Conservation (phyloP, 2,797 vertebrate species). For the Octomys mimax region DNA sequence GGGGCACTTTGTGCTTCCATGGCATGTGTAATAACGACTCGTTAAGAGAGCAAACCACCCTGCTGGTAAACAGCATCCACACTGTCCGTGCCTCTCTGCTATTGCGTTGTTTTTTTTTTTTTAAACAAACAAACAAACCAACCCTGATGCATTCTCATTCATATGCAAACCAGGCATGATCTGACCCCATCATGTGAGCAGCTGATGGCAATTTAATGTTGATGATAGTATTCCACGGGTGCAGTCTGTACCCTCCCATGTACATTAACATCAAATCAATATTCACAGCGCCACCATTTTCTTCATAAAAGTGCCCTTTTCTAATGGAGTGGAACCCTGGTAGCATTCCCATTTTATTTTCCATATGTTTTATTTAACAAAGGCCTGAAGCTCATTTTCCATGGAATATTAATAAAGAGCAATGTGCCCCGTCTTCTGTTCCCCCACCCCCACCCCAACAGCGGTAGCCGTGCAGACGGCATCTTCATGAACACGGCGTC, state of each 20-base stretch:
- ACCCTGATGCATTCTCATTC: conserved; percentile 27
- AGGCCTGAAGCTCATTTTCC: neutral
- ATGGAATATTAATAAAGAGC: neutral
- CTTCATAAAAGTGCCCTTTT: conserved; percentile 45
- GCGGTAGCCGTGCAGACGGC: neutral
- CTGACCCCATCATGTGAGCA: neutral
- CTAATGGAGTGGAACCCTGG: neutral
- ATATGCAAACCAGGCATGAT: neutral
- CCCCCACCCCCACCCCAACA: neutral
- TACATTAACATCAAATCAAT: neutral
- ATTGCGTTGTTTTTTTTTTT: neutral
- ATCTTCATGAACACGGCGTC: neutral
- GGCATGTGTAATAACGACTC: rapidly evolving
- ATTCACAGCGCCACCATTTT: neutral
- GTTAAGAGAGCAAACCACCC: neutral
- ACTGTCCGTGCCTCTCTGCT: too few species aligned
- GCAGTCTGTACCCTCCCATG: neutral
- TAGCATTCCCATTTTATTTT: neutral
- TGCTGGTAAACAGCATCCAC: rapidly evolving
- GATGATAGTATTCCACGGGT: neutral
- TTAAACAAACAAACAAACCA: neutral
- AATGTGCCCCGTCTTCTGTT: neutral
- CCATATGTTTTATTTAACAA: neutral
- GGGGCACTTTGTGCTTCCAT: neutral
- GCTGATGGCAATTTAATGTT: neutral